phyloP scores from a whole-genome alignment of 2,797 vertebrate species.

The Lepilemur ruficaudatus region DNA sequence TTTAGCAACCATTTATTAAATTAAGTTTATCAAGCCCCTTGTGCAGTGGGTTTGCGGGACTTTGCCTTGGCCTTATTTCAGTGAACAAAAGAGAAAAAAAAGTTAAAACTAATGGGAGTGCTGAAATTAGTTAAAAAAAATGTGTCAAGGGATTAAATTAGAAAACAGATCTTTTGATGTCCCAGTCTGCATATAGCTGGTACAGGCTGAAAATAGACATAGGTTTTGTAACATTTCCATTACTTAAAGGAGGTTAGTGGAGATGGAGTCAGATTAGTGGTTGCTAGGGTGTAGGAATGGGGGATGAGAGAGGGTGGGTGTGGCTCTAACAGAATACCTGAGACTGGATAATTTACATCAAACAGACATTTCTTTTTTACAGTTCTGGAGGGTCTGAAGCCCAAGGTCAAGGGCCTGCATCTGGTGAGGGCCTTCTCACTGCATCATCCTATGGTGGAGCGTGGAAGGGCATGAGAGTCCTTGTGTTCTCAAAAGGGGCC shows the following conservation, averaged over 20 bases:
- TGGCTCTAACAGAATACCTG: not conserved
- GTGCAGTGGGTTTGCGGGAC: not conserved
- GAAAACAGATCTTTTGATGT: constrained; percentile 41
- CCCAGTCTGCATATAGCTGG: not conserved
- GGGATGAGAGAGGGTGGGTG: not conserved
- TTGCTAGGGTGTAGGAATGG: not conserved
- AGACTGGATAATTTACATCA: not conserved
- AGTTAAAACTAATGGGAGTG: constrained; percentile 29
- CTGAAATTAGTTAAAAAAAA: constrained; percentile 61
- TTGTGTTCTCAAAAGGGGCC: not conserved
- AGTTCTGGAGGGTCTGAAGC: not conserved
- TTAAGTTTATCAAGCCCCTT: constrained; percentile 44
- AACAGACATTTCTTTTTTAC: not conserved
- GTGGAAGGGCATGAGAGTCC: not conserved
- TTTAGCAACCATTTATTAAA: constrained; percentile 55
- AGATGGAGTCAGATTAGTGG: not conserved
- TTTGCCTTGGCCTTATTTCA: constrained; percentile 33
- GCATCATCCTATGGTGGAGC: not conserved
- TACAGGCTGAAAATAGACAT: constrained; percentile 38
- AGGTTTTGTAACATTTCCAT: not conserved
- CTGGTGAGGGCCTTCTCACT: not conserved
- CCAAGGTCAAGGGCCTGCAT: not conserved
- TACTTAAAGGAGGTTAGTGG: not conserved
- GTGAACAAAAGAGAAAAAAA: not conserved
- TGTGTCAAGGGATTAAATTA: constrained; percentile 31